Percentiles rank a stretch among this genome's conserved stretches.
Conservation (phyloP, 1,140 invertebrate species). For the Neotoxoptera formosana region DNA sequence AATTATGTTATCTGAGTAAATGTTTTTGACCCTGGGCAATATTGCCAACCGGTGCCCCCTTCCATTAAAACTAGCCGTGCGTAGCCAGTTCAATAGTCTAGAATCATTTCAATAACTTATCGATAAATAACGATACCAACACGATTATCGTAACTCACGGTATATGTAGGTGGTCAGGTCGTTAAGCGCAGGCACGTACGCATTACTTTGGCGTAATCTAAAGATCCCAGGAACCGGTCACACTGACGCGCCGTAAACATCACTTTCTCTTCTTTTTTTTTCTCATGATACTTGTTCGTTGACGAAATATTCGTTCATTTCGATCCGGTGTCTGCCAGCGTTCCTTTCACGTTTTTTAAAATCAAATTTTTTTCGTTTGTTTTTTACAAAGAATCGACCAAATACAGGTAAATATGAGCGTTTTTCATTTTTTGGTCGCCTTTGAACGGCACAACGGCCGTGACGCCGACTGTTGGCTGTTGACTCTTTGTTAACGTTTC, state of each 20-base stretch:
- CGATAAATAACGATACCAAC: neutral
- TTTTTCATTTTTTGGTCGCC: neutral
- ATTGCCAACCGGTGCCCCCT: no score
- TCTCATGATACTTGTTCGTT: slow-evolving; percentile 44
- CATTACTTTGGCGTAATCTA: neutral
- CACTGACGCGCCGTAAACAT: slow-evolving; percentile 35
- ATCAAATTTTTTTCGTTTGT: neutral
- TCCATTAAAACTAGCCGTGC: no score
- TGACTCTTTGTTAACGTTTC: no score
- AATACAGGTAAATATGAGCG: slow-evolving; percentile 15
- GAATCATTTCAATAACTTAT: no score
- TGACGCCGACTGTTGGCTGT: neutral
- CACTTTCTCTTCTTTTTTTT: slow-evolving; percentile 47
- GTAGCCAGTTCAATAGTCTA: no score
- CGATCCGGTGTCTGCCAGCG: slow-evolving; percentile 28
- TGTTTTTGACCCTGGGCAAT: no score
- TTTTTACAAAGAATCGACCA: neutral
- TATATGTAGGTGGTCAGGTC: neutral
- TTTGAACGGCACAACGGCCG: neutral
- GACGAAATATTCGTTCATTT: slow-evolving; percentile 41
- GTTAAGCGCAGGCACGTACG: neutral
- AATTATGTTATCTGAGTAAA: no score
- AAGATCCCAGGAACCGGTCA: slow-evolving; percentile 35
- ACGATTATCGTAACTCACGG: neutral
- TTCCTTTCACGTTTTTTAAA: slow-evolving; percentile 39